Base-by-base conservation (phyloP, 2,113 vertebrate species). In the Eulacestoma nigropectus region DNA sequence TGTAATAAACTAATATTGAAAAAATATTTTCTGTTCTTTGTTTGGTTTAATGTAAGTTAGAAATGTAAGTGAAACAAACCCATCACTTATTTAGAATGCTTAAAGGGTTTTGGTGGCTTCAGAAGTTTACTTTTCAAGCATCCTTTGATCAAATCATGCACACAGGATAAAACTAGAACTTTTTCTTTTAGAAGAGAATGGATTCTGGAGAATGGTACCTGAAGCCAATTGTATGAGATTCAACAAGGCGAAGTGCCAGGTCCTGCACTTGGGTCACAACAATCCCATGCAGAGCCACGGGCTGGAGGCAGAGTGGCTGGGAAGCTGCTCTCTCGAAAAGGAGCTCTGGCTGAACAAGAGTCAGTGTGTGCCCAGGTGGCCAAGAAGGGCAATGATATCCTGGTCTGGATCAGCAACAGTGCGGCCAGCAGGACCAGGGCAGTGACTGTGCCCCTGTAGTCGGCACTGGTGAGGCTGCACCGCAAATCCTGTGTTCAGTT, bases 201-300 rank as follows among this genome's bases (percentile, higher is more conserved):
- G 33, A 9, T 75, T 87, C 68, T 67, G 19, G 30, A 67, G 39
- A 88, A 73, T 3, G 17, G 22, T 69, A 49, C 22, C 26, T 77
- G 56, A 56, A 53, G 18, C 8, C 44, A 46, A 3, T 23, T 55
- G 41, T 10, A 6, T 33, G 26, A 69, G 42, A 69, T 37, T 49
- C 12, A 63, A 33, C 27, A 30, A 63, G 35, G 35, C 0, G 0
- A 55, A 23, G 15, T 63, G 32, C 32, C 32, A 7, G 15, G 35
- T 84, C 32, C 72, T 42, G 32, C 0, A 0, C 18, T 41, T 65
- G 60, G 32, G 32, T 53, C 20, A 23, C 46, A 49, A 32, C 21
- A 79, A 53, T 6, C 19, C 32, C 11, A 23, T 14, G 37, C 32
- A 53, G 47, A 22, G 11, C 39, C 26, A 42, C 25, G 29, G 32